Evolutionary conservation across 2,888 invertebrate genomes (phyloP), one percentile per base, ranked within the genome.

Genomic region (Polymixis flavicincta): DNA sequence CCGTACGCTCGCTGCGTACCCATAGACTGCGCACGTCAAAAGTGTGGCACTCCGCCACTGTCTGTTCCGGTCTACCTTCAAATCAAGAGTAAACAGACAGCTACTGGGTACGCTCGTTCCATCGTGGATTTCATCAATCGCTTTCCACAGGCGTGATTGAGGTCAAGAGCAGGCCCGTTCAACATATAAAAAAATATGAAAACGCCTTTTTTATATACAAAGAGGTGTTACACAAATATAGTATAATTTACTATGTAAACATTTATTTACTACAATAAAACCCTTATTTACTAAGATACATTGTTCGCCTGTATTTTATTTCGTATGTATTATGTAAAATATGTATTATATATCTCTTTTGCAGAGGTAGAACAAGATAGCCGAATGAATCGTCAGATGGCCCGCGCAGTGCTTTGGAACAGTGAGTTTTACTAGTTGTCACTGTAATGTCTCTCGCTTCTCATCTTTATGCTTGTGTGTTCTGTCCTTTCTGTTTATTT

Each of bases 321-420:
- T 14, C 32, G 11, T 54, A 60, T 54, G 25, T 66, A 52, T 55
- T 32, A 60, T 71, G 42, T 76, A 68, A 76, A 37, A 69, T 67
- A 76, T 60, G 50, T 80, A 61, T 66, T 32, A 65, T 48, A 65
- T 32, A 73, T 61, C 61, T 91, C 82, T 91, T 93, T 96, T 95
- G 75, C 97, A 98, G 98, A 98, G 94, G 97, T 97, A 93, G 98
- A 98, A 0, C 76, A 75, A 94, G 98, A 98, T 94, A 97, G 97
- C 92, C 97, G 98, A 92, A 97, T 98, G 97, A 97, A 98, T 92
- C 97, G 98, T 92, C 98, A 98, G 93, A 97, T 98, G 97, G 97
- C 97, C 87, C 97, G 98, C 91, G 98, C 98, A 92, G 98, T 98
- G 91, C 97, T 98, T 88, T 98, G 98, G 98, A 98, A 98, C 97